Base-by-base conservation (phyloP, 2,888 invertebrate species). In the Cylindroiulus punctatus region DNA sequence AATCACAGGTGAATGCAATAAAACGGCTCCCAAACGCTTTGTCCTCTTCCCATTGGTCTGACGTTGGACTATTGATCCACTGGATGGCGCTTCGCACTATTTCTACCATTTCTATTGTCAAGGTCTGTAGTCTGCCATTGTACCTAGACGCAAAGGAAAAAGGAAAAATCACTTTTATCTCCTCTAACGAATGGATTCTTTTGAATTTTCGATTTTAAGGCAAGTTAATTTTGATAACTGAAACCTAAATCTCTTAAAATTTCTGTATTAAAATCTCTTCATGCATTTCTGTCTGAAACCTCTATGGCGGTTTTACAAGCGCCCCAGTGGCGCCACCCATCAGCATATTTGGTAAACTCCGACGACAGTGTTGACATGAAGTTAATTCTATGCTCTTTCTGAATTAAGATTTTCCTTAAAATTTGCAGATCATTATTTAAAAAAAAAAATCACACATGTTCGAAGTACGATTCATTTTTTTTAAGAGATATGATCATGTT, bases 1-100 rank as follows among this genome's bases (percentile, higher is more conserved):
- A 83, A 83, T 83, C 83, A 83, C 42, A 40, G 76, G 76, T 76
- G 76, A 76, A 76, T 76, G 76, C 30, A 76, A 76, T 76, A 76
- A 76, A 76, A 76, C 76, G 14, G 76, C 76, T 30, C 76, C 76
- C 76, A 30, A 76, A 76, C 76, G 76, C 76, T 76, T 76, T 76
- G 76, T 76, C 76, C 76, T 76, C 76, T 14, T 76, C 76, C 30
- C 30, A 76, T 76, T 76, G 76, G 76, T 76, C 76, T 76, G 65
- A 26, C 22, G 76, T 76, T 52, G 52, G n/a, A 8, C 19, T 76
- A 76, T 76, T 76, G 76, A 76, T 76, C 76, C 76, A 30, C 76
- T 76, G 76, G 30, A 76, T 76, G 76, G 76, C 30, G 76, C 76
- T 30, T 76, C 30, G 76, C 76, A 17, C 30, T 30, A 44, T 10